Conservation (phyloP, 2,888 invertebrate genomes). For the Bembecia ichneumoniformis region DNA sequence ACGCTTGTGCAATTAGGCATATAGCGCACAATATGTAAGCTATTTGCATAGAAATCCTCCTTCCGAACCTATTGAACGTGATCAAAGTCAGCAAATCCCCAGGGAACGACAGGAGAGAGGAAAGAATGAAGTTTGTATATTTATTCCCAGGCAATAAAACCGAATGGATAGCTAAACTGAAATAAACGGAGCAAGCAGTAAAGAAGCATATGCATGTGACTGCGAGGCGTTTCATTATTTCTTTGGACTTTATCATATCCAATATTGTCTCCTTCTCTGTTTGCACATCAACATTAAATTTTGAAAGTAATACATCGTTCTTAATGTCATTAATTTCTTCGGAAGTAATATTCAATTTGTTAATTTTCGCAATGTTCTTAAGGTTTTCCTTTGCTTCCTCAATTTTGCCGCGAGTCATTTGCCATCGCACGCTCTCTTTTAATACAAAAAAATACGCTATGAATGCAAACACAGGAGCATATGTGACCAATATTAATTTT, state of each 20-base stretch:
- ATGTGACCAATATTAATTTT: constrained; percentile 33
- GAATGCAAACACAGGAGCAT: constrained; percentile 40
- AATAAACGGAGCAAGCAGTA: constrained; percentile 48
- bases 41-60: constrained; percentile 38
- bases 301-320: constrained; percentile 32
- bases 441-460: constrained; percentile 30
- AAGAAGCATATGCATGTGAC: constrained; percentile 48
- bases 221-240: constrained; percentile 39
- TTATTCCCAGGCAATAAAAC: constrained; percentile 50
- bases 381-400: constrained; percentile 37
- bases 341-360: constrained; percentile 30
- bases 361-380: constrained; percentile 31
- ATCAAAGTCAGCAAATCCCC: constrained; percentile 45
- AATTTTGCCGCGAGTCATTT: constrained; percentile 41
- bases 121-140: constrained; percentile 45
- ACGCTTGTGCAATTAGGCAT: constrained; percentile 41
- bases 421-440: constrained; percentile 51
- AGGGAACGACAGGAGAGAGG: constrained; percentile 44
- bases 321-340: constrained; percentile 36
- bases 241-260: constrained; percentile 41
- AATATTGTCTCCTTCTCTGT: constrained; percentile 37
- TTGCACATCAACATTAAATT: constrained; percentile 37
- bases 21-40: constrained; percentile 37
- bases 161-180: constrained; percentile 42
- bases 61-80: constrained; percentile 40